Base-by-base conservation (phyloP, 2,113 vertebrate species). In the Ancistrus triradiatus region DNA sequence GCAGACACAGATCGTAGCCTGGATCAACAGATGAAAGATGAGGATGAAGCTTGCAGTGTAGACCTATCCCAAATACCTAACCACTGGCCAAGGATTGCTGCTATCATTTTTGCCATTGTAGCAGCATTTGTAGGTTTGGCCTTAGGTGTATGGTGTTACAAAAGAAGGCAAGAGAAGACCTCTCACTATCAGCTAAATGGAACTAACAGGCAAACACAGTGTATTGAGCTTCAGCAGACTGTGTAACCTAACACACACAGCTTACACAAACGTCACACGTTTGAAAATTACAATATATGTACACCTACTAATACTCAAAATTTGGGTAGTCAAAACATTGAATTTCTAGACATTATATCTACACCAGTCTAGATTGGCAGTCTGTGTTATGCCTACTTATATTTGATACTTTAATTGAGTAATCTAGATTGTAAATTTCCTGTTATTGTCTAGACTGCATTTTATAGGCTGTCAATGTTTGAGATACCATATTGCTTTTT, bases 161-260 rank as follows among this genome's bases (percentile, higher is more conserved):
- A 87, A 71, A 90, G 81, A 74, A 78, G 85, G 42, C 93, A 93
- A 77, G 91, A 91, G 81, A 95, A 93, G 78, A 95, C 88, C 70
- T 97, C 93, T 0, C 78, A 93, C 56, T 98, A 95, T 67, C 90
- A 95, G 81, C 85, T 97, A 74, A 95, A 95, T 0, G 93, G 92
- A 21, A 93, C 90, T 63, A 78, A 50, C 37, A 85, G 84, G 62
- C 90, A 90, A 35, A 87, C 86, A 42, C 94, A 98, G 79, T 92
- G 95, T 68, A 96, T 98, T 0, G 95, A 98, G 83, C 95, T 98
- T 89, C 92, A 96, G 77, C 95, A 95, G 68, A 89, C 88, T 63
- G 87, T 89, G 61, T 90, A 83, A 69, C 7, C 2, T 46, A 35
- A 33, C 40, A 31, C 24, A 43, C 52, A 46, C 42, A 27, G 59